phyloP scores from a whole-genome alignment of 2,797 vertebrate species.

The Pangasius krempfi region DNA sequence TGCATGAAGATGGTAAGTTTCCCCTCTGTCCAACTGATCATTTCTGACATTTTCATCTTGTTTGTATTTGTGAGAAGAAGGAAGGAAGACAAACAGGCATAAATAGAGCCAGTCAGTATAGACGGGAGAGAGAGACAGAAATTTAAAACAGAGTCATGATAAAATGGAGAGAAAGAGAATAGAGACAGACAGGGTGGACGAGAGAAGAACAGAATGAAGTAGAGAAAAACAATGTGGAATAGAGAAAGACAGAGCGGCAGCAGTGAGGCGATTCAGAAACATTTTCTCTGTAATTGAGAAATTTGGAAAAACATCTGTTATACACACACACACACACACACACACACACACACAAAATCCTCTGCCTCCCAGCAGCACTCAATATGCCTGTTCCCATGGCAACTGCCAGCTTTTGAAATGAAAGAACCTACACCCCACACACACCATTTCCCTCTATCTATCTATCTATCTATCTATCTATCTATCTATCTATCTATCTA shows the following conservation, averaged over 20 bases:
- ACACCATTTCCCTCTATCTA: constrained; percentile 58
- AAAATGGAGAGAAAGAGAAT: neutral
- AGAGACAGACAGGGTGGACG: neutral
- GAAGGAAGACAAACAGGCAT: constrained; percentile 3
- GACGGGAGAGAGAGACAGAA: constrained; percentile 9
- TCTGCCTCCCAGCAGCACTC: constrained; percentile 72
- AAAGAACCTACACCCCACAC: constrained; percentile 56
- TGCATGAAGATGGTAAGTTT: neutral
- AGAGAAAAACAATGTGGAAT: constrained; percentile 42
- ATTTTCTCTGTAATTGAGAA: constrained; percentile 59
- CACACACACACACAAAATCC: constrained; percentile 42
- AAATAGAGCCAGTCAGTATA: constrained; percentile 18
- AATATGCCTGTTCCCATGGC: constrained; percentile 78
- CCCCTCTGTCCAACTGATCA: neutral
- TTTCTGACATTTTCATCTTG: constrained; percentile 17
- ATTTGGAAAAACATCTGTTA: constrained; percentile 60
- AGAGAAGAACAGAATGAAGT: constrained; percentile 7
- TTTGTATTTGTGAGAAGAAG: constrained; percentile 5
- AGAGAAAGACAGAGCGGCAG: constrained; percentile 52
- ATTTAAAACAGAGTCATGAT: constrained; percentile 14
- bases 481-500: constrained; percentile 17
- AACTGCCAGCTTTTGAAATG: constrained; percentile 71
- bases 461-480: constrained; percentile 51
- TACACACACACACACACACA: constrained; percentile 24
- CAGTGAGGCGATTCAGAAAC: constrained; percentile 48